Conservation (phyloP, 2,797 vertebrate genomes). For the Platyrinchus mystaceus region DNA sequence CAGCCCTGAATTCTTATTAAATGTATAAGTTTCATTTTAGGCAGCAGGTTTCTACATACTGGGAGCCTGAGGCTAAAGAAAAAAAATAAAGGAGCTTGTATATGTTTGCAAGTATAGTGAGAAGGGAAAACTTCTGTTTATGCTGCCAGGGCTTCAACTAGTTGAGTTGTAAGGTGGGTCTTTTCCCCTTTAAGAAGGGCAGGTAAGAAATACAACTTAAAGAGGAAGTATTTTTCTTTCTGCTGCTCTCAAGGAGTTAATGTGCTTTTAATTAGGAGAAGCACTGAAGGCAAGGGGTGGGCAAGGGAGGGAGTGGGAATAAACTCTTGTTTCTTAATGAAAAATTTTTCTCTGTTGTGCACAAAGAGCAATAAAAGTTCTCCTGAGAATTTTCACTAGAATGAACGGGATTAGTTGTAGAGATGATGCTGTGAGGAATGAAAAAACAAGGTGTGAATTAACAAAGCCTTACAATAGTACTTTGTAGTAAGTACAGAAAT, state of each 20-base stretch:
- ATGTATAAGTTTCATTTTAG: slow-evolving; percentile 47
- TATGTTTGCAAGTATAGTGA: background rate
- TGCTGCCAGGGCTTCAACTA: background rate
- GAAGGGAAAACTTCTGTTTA: background rate
- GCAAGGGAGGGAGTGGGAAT: background rate
- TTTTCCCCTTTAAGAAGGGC: background rate
- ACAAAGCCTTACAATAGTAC: background rate
- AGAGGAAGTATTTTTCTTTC: background rate
- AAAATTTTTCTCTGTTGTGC: background rate
- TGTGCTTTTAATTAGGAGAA: background rate
- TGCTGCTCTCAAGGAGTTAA: background rate
- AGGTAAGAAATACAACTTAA: background rate
- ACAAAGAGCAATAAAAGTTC: background rate
- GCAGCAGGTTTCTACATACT: slow-evolving; percentile 24
- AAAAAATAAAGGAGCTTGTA: background rate
- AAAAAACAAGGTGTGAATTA: background rate
- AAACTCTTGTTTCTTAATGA: background rate
- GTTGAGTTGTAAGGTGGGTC: background rate
- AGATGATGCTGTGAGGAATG: background rate
- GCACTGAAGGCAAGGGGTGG: background rate
- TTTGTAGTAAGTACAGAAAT: background rate
- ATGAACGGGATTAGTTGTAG: background rate
- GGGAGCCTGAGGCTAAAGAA: slow-evolving; percentile 25
- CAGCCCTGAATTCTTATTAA: slow-evolving; percentile 52
- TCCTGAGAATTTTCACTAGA: background rate